A percentile compares a stretch with the other conserved stretches of the same genome.
These are phyloP conservation scores for Drosophila quinaria DNA, from an alignment of 2,888 invertebrate species.

Conservation along the genomic window DNA sequence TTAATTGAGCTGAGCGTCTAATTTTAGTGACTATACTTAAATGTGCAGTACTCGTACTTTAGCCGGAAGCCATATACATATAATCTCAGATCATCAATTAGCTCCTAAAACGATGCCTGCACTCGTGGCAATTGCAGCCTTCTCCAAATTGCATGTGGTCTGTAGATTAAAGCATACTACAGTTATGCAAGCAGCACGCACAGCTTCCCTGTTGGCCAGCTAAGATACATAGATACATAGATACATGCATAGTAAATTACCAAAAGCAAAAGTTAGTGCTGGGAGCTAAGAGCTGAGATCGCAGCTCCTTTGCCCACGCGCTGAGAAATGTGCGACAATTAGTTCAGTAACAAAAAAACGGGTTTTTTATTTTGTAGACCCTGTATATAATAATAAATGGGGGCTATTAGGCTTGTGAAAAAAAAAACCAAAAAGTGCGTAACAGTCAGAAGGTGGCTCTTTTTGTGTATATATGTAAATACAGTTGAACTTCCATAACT, in stretches of 20 bases:
- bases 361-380: constrained; percentile 44
- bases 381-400: background rate
- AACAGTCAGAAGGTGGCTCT: background rate
- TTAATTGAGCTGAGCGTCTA: constrained; percentile 47
- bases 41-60: constrained; percentile 33
- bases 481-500: too few species aligned
- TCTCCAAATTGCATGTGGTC: constrained; percentile 34
- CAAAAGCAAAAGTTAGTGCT: constrained; percentile 15
- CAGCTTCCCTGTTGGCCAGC: constrained; percentile 47
- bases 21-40: constrained; percentile 44
- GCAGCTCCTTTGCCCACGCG: constrained; percentile 69
- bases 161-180: constrained; percentile 50
- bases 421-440: background rate
- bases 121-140: constrained; percentile 31
- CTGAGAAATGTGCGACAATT: constrained; percentile 81
- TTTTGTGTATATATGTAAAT: too few species aligned
- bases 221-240: constrained; percentile 11
- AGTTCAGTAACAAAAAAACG: constrained; percentile 68
- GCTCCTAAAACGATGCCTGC: constrained; percentile 30
- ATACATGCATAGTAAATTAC: constrained; percentile 24
- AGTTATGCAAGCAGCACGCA: constrained; percentile 74
- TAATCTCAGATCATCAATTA: constrained; percentile 47
- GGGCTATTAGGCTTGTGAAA: background rate
- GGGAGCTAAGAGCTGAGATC: constrained; percentile 30
- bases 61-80: constrained; percentile 61